Base-by-base conservation (phyloP, 2,113 vertebrate species). In the Etia nguti region DNA sequence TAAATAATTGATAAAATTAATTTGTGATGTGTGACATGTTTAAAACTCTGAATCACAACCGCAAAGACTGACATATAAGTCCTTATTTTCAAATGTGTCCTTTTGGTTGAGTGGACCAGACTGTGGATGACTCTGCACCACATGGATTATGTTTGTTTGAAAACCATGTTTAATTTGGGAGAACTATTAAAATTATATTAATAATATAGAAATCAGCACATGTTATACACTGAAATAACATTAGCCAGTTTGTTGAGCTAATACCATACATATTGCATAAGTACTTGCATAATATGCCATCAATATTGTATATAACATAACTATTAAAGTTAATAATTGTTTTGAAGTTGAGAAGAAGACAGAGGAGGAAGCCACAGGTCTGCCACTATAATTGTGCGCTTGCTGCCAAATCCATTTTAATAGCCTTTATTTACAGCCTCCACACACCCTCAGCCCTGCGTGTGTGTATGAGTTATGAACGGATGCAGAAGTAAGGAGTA, bases 321-420 rank as follows among this genome's bases (percentile, higher is more conserved):
- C 50, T 79, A 68, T 46, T 79, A 4, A 79, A 82, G 46, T 38
- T 87, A 60, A 80, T 84, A 46, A 56, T 70, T 89, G 36, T 82
- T 82, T 56, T 68, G 18, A 85, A 85, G 82, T 56, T 85, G 56
- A 89, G 70, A 79, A 65, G 54, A 41, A 43, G 52, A 86, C 34
- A 60, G 70, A 54, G 82, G 65, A 77, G 68, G 65, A 81, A 87
- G 81, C 52, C 80, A 55, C 46, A 68, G 80, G 70, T 59, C 80
- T 82, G 86, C 57, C 79, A 55, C 50, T 5, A 26, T 56, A 43
- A 65, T 22, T 57, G 43, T 70, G 15, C 13, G 7, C 73, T 12
- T 68, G 85, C 89, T 90, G 91, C 91, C 90, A 92, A 86, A 81
- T 86, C 82, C 80, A 88, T 87, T 91, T 91, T 60, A 91, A 90